Evolutionary conservation across 2,113 vertebrate species (phyloP), one percentile per base, ranked within the genome.

Genomic region (Camelus bactrianus): DNA sequence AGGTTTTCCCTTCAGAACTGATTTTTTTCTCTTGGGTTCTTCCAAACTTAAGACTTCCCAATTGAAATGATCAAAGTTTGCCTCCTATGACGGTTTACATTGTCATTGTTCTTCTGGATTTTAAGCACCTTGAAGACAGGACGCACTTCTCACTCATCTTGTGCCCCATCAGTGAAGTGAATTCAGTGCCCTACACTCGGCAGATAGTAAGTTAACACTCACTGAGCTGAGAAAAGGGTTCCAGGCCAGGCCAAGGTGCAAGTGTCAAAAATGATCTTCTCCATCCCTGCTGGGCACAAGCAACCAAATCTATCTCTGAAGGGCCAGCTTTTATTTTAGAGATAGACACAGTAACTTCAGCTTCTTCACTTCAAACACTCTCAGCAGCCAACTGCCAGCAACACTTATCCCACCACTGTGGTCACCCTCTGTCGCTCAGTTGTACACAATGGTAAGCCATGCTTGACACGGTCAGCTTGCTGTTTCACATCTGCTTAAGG

Each of bases 291-390:
- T 81, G 42, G 46, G 46, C 58, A 6, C 9, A 56, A 56, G 20
- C 38, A 2, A 75, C 22, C 17, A 42, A 88, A 84, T 8, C 56
- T 50, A 4, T 24, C 52, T 54, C 52, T 91, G 50, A 95, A 62
- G n/a, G 22, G 42, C 32, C 48, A 15, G 48, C 26, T 86, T 97
- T 89, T 77, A 92, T 75, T 89, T 90, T 77, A 24, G 32, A 19
- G 8, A 22, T 1, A 56, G 65, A 88, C 38, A n/a, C 16, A 24
- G 38, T 32, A 22, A 77, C 60, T 72, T 77, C 22, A 54, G 38
- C 11, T 30, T 81, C n/a, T 80, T 83, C 11, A 15, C 20, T 93
- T 94, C 7, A 88, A 26, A 54, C 42, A 52, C 65, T 54, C 13
- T 54, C 60, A 76, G n/a, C 11, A 52, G 50, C 54, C 65, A 52